phyloP scores from a whole-genome alignment of 2,888 invertebrate species.

The Drosophila eohydei region DNA sequence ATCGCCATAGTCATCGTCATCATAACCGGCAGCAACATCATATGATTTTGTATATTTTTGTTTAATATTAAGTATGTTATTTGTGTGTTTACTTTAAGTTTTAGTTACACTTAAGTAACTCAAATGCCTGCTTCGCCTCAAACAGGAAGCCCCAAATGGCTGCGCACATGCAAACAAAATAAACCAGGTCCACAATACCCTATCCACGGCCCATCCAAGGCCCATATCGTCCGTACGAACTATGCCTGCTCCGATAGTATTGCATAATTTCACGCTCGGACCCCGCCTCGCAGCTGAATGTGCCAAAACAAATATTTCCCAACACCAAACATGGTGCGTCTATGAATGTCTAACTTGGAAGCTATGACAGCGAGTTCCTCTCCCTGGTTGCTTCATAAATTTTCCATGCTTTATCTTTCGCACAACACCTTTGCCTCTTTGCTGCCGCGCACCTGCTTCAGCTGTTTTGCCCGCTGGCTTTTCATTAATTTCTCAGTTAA shows the following conservation, averaged over 20 bases:
- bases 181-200: constrained; percentile 61
- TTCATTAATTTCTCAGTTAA: constrained; percentile 81
- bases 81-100: constrained; percentile 81
- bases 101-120: constrained; percentile 80
- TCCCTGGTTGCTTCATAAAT: constrained; percentile 71
- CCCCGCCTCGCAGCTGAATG: constrained; percentile 12
- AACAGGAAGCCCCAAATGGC: constrained; percentile 72
- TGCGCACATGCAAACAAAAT: constrained; percentile 74
- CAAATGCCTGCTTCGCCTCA: constrained; percentile 58
- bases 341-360: constrained; percentile 67
- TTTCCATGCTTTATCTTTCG: constrained; percentile 79
- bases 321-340: constrained; percentile 69
- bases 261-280: constrained; percentile 73
- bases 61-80: constrained; percentile 81
- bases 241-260: constrained; percentile 40
- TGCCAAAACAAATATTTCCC: constrained; percentile 77
- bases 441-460: constrained; percentile 12
- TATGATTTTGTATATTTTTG: constrained; percentile 75
- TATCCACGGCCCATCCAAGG: constrained; percentile 21
- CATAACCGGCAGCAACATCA: constrained; percentile 23
- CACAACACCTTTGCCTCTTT: constrained; percentile 69
- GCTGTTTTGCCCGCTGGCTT: constrained; percentile 48
- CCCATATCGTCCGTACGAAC: constrained; percentile 9
- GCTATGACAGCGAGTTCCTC: constrained; percentile 53
- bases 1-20: constrained; percentile 16